Evolutionary conservation across 2,797 vertebrate species (phyloP).

Genomic region (Ibycter americanus): DNA sequence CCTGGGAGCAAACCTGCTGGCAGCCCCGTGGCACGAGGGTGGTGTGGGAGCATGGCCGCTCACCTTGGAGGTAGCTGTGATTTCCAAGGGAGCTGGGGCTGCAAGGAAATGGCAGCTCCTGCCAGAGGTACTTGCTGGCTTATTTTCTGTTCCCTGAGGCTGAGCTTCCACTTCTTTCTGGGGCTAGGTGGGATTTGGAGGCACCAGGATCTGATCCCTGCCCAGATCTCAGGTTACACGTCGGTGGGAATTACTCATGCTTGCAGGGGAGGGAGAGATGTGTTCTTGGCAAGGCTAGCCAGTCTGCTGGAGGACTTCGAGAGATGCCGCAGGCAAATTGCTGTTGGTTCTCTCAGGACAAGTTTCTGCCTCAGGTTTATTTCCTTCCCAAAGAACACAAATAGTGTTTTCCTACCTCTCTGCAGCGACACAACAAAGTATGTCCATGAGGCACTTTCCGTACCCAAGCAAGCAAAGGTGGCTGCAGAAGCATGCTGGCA

Average conservation of each 20-base stretch:
- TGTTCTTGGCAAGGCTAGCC: background rate
- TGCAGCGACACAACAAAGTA: fast-evolving
- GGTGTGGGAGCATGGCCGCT: fast-evolving
- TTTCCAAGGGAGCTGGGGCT: background rate
- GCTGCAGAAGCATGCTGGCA: background rate
- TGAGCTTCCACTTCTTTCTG: background rate
- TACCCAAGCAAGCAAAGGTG: background rate
- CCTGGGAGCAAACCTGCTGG: background rate
- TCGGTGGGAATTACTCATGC: background rate
- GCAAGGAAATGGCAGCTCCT: background rate
- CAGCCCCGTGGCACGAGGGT: fast-evolving
- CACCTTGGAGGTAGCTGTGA: background rate
- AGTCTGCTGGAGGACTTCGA: background rate
- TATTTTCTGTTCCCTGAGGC: background rate
- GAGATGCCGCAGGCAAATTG: background rate
- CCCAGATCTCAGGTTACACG: background rate
- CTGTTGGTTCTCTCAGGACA: background rate
- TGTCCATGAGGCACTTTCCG: background rate
- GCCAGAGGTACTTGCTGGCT: background rate
- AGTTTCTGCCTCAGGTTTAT: conserved; percentile 3
- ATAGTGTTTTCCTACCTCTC: background rate
- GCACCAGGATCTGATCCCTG: background rate
- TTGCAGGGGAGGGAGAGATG: background rate
- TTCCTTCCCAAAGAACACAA: background rate
- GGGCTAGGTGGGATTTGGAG: background rate